Base-by-base conservation (phyloP, 2,888 invertebrate species). In the Steinernema scapterisci region DNA sequence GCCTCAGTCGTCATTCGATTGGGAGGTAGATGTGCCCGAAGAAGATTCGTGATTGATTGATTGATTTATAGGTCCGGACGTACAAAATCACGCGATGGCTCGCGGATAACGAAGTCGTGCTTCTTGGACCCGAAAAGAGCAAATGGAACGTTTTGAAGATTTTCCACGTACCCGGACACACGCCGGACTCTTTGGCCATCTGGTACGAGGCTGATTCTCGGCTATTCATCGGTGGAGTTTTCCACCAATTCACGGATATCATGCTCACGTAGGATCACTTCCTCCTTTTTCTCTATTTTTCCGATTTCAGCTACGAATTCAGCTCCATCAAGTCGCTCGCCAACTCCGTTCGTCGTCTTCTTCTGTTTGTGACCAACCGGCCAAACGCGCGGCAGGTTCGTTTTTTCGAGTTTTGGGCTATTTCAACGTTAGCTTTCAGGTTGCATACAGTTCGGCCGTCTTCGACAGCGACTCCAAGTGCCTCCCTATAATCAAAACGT, bases 41-140 rank as follows among this genome's bases (percentile, higher is more conserved):
- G 9, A 38, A 1, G 43, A 31, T 70, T 70, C 31, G 31, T 19
- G 48, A 27, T 3, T 63, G 5, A 7, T 23, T 25, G 3, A n/a
- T 70, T 38, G n/a, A n/a, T n/a, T n/a, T n/a, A n/a, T 48, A 76
- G 71, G 76, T 76, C 31, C 71, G 76, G 48, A 77, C 72, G 19
- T 76, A 76, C 70, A 71, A 76, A 48, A 72, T 76, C 21, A 76
- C 76, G 0, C 31, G 76, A 19, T 76, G 76, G 76, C 31, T 76
- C 1, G 45, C 51, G 25, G 51, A 76, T 27, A 51, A 76, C 21
- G 76, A 76, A 77, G 21, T 46, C 16, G 70, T 76, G 7, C 70
- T 70, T 9, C 52, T 76, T 0, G 76, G 76, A 5, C 31, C 63
- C 48, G 71, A 77, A 25, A 44, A 74, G 21, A 25, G 21, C 71